Percentiles rank a stretch among this genome's conserved stretches.
Conservation (phyloP, 2,888 invertebrate genomes). For the Yponomeuta sedellus region DNA sequence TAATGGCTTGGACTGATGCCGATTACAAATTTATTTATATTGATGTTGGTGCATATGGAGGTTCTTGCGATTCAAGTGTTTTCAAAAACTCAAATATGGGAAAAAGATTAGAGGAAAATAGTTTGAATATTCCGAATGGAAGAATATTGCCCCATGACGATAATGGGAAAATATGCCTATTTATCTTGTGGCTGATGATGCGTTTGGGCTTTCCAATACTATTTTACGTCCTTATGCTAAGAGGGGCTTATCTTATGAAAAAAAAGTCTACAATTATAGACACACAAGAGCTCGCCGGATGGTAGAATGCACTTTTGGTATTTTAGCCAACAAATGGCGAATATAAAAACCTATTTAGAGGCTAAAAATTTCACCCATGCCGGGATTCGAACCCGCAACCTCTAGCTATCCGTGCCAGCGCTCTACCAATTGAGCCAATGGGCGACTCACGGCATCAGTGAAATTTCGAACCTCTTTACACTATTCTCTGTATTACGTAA, state of each 20-base stretch:
- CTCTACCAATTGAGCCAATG: too few species aligned
- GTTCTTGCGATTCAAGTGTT: not conserved
- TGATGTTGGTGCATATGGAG: slow-evolving; percentile 3
- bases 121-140: slow-evolving; percentile 1
- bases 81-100: slow-evolving; percentile 3
- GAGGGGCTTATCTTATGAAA: slow-evolving; percentile 21
- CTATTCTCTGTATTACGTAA: too few species aligned
- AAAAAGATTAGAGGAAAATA: not conserved
- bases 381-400: too few species aligned
- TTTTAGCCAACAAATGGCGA: slow-evolving; percentile 28
- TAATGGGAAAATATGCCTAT: slow-evolving; percentile 20
- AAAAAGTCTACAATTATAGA: slow-evolving; percentile 27
- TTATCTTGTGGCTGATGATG: slow-evolving; percentile 27
- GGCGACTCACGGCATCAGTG: too few species aligned
- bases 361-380: too few species aligned
- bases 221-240: slow-evolving; percentile 29
- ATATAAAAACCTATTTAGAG: too few species aligned
- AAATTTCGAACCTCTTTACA: too few species aligned
- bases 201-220: slow-evolving; percentile 24
- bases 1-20: slow-evolving; percentile 14
- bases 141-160: not conserved
- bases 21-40: slow-evolving; percentile 3
- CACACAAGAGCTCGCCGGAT: slow-evolving; percentile 27
- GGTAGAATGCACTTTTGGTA: slow-evolving; percentile 30
- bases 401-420: too few species aligned